Evolutionary conservation across 1,140 invertebrate species (phyloP), one percentile per base, ranked within the genome.

Genomic region (Ceratina calcarata): DNA sequence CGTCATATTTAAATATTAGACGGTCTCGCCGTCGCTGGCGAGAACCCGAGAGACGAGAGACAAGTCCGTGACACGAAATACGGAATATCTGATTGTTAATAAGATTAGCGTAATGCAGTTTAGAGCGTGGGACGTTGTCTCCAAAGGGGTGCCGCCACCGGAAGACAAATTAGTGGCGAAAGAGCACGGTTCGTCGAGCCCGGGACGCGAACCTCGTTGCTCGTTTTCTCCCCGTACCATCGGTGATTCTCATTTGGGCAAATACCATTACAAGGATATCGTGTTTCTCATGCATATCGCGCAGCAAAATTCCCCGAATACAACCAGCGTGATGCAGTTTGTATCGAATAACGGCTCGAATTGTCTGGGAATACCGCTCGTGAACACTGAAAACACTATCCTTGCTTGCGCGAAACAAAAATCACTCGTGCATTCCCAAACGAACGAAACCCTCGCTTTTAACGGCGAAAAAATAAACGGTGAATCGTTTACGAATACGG

Each of bases 191-290:
- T 45, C 27, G 49, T n/a, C 45, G 15, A 72, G 22, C 45, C 20
- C 18, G 15, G 22, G 57, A n/a, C 49, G 20, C 4, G 18, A 3
- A 3, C 8, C 12, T 16, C 74, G 24, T 51, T 55, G 24, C 58
- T 61, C 68, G 45, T 61, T 62, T 57, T 78, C 61, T 18, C 12
- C 8, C 67, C 10, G 13, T 57, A 49, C 49, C 60, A 65, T 65
- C 32, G 71, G n/a, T 67, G 51, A 66, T 79, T 74, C 55, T 53
- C 70, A 53, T 67, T 67, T 37, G 51, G 22, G 62, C 78, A 67
- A 79, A 79, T 79, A 51, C 62, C 12, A 73, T 73, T 79, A 74
- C 53, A 79, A 67, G 61, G 78, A 79, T 79, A 79, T 79, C 71
- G 70, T 37, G 71, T 79, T 79, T 53, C 61, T 18, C 61, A n/a